Percentiles rank a stretch among this genome's conserved stretches.
phyloP scores from a whole-genome alignment of 2,113 vertebrate species.

The Crotalus helleri region DNA sequence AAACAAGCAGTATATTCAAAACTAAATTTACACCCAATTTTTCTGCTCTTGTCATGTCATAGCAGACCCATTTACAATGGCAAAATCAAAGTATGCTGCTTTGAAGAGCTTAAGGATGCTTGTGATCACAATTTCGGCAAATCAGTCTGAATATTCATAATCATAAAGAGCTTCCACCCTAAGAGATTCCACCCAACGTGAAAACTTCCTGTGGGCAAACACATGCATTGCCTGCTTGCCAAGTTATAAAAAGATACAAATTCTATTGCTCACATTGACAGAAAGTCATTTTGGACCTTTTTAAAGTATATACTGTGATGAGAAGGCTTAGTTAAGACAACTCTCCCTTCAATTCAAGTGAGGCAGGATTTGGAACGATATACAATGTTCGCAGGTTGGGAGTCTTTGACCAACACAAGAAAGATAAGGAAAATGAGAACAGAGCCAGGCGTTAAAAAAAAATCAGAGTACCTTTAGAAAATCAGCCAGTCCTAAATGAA shows the following conservation, averaged over 20 bases:
- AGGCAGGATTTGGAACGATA: constrained; percentile 71
- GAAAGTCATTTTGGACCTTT: constrained; percentile 69
- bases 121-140: constrained; percentile 51
- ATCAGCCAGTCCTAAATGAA: constrained; percentile 43
- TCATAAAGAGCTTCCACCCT: constrained; percentile 50
- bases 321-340: constrained; percentile 67
- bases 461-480: constrained; percentile 48
- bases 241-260: constrained; percentile 51
- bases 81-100: constrained; percentile 71
- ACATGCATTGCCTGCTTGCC: constrained; percentile 44
- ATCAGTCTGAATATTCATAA: constrained; percentile 49
- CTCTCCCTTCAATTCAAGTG: constrained; percentile 71
- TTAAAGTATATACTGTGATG: constrained; percentile 59
- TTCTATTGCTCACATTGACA: constrained; percentile 52
- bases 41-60: constrained; percentile 76
- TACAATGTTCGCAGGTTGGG: constrained; percentile 66
- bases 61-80: constrained; percentile 83
- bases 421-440: constrained; percentile 54
- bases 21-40: constrained; percentile 82
- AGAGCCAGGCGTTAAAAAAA: constrained; percentile 40
- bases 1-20: constrained; percentile 81
- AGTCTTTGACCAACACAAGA: constrained; percentile 62
- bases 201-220: constrained; percentile 16
- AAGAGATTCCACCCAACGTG: constrained; percentile 56
- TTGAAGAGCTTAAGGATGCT: constrained; percentile 56